A percentile compares a stretch with the other conserved stretches of the same genome.
Evolutionary conservation across 2,888 invertebrate genomes (phyloP).

Genomic region (Andrena trimmerana): DNA sequence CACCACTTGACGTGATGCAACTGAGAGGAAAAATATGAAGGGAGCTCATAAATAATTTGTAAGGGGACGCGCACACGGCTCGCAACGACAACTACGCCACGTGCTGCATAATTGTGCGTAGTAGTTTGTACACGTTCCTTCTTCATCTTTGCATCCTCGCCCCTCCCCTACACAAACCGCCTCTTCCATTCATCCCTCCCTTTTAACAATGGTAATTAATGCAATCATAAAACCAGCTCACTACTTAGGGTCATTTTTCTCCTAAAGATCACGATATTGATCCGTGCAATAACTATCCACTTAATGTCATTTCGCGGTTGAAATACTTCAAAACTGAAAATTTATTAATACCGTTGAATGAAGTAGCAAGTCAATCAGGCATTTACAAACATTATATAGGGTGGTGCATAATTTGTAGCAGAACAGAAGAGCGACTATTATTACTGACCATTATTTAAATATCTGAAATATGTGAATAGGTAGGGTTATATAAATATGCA

Average conservation of each 20-base stretch:
- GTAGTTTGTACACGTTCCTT: conserved; percentile 66
- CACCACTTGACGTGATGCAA: conserved; percentile 38
- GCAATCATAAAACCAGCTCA: background rate
- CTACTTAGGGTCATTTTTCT: background rate
- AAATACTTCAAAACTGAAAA: background rate
- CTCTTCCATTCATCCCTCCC: background rate
- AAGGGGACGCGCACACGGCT: conserved; percentile 76
- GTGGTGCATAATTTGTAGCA: no score
- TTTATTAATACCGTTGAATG: no score
- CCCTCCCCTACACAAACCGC: background rate
- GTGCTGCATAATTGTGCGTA: conserved; percentile 80
- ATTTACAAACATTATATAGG: no score
- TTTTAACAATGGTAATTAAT: conserved; percentile 17
- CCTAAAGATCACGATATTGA: conserved; percentile 1
- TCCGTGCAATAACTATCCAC: background rate
- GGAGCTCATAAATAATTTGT: conserved; percentile 84
- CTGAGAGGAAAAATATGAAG: conserved; percentile 78
- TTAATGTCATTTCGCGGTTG: background rate
- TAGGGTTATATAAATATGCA: no score
- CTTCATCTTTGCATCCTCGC: conserved; percentile 30
- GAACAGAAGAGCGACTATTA: no score
- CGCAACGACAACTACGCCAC: conserved; percentile 74
- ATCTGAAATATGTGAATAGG: no score
- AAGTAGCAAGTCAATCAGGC: no score
- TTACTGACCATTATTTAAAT: no score